These are phyloP conservation scores for Syrrhaptes paradoxus DNA, from an alignment of 2,113 vertebrate genomes.

Conservation along the genomic window DNA sequence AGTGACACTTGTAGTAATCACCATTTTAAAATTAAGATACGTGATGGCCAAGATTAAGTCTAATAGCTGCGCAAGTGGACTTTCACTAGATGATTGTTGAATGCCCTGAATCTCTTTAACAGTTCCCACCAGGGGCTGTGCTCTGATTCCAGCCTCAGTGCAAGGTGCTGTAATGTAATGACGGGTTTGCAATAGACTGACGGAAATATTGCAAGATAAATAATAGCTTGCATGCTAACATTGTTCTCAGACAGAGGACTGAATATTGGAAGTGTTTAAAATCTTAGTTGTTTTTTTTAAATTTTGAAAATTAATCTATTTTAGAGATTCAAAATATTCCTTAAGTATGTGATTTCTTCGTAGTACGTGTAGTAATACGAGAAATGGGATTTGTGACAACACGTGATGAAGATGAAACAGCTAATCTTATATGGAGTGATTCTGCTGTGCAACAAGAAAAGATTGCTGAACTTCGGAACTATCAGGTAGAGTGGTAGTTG, in stretches of 20 bases:
- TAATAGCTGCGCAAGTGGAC: neutral
- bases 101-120: neutral
- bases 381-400: slow-evolving; percentile 92
- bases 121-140: neutral
- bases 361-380: slow-evolving; percentile 90
- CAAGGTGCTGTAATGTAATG: neutral
- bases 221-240: neutral
- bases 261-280: neutral
- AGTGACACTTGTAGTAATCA: neutral
- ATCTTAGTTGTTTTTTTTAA: neutral
- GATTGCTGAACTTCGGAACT: slow-evolving; percentile 95
- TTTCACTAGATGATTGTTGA: neutral
- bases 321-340: neutral
- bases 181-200: neutral
- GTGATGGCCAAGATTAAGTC: neutral
- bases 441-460: slow-evolving; percentile 96
- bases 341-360: slow-evolving; percentile 8
- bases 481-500: slow-evolving; percentile 81
- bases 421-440: slow-evolving; percentile 98
- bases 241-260: neutral
- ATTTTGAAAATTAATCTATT: neutral
- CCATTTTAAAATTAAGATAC: neutral
- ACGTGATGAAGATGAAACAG: slow-evolving; percentile 93
- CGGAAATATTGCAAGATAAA: neutral
- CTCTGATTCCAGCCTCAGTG: neutral